phyloP scores from a whole-genome alignment of 2,113 vertebrate genomes.

The Addax nasomaculatus region DNA sequence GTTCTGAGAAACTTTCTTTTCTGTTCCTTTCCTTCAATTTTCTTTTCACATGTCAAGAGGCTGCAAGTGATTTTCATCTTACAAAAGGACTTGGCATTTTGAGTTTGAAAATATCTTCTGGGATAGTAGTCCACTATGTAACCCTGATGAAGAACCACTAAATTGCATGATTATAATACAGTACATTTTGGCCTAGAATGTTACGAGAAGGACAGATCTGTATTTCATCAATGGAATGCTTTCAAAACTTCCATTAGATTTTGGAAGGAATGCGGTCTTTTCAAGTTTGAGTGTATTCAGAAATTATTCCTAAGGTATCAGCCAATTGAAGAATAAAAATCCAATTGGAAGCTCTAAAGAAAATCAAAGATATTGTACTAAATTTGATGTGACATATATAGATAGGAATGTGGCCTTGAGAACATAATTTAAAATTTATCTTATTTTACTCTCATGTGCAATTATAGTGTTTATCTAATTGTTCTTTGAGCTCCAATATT shows the following conservation, averaged over 20 bases:
- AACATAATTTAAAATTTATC: not conserved
- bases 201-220: not conserved
- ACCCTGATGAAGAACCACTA: not conserved
- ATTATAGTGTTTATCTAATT: not conserved
- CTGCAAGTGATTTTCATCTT: not conserved
- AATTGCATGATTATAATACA: not conserved
- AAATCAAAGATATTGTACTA: not conserved
- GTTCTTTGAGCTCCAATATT: not conserved
- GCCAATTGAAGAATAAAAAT: conserved; percentile 7
- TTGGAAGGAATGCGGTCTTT: not conserved
- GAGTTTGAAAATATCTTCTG: not conserved
- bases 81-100: not conserved
- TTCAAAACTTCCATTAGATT: not conserved
- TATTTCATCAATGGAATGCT: not conserved
- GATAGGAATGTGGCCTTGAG: not conserved
- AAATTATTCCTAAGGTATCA: not conserved
- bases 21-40: not conserved
- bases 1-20: not conserved
- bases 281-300: not conserved
- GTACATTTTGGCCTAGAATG: not conserved
- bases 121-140: not conserved
- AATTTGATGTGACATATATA: not conserved
- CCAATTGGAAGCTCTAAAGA: not conserved
- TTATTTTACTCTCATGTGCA: not conserved
- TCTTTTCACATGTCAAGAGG: not conserved